phyloP scores from a whole-genome alignment of 2,113 vertebrate genomes.

The Bujurquina vittata region DNA sequence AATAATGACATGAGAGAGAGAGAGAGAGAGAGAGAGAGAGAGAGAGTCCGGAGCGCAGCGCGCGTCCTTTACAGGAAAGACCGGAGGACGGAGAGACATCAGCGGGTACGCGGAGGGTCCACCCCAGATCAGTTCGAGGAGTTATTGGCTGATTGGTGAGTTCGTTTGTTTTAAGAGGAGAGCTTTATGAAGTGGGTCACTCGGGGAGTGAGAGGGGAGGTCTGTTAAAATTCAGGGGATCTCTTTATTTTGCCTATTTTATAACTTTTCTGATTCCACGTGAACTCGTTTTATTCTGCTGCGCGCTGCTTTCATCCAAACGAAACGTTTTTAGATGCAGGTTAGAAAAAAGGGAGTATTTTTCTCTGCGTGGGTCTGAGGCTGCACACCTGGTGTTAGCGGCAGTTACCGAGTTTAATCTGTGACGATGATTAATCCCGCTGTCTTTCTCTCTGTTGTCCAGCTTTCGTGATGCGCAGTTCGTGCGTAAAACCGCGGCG shows the following conservation, averaged over 20 bases:
- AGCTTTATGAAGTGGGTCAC: too few species aligned
- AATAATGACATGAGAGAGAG: constrained; percentile 32
- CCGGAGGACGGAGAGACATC: not conserved
- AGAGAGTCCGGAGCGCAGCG: not conserved
- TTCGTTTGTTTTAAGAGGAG: not conserved
- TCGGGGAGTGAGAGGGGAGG: not conserved
- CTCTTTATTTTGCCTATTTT: not conserved
- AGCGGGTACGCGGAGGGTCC: not conserved
- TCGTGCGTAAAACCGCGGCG: constrained; percentile 42
- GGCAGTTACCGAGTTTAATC: not conserved
- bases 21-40: not conserved
- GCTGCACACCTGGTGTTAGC: not conserved
- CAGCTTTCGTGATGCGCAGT: constrained; percentile 38
- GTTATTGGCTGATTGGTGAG: not conserved
- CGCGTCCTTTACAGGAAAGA: not conserved
- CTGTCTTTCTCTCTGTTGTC: constrained; percentile 2
- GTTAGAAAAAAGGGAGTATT: too few species aligned
- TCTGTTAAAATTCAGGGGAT: not conserved
- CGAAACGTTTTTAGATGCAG: too few species aligned
- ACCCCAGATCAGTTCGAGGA: not conserved
- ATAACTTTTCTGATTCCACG: not conserved
- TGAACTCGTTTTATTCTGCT: not conserved
- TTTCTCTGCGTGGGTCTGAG: too few species aligned
- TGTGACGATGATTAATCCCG: not conserved
- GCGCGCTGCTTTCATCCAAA: not conserved